A percentile compares a stretch with the other conserved stretches of the same genome.
Conservation (phyloP, 2,113 vertebrate genomes). For the Lophochroa leadbeateri region DNA sequence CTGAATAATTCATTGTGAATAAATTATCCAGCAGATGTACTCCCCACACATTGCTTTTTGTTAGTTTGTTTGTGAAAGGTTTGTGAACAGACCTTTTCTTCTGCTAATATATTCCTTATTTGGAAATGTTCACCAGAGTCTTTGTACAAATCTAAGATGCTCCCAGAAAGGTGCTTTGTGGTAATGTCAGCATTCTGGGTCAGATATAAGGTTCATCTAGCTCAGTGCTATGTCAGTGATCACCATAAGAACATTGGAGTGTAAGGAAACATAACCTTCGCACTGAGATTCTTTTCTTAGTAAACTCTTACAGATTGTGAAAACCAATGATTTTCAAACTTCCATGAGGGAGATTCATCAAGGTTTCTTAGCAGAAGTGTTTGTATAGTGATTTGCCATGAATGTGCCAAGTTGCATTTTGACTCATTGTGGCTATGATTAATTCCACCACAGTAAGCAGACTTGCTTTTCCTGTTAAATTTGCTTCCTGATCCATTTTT, state of each 20-base stretch:
- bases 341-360: background rate
- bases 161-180: background rate
- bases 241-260: background rate
- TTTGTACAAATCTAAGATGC: background rate
- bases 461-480: background rate
- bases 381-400: background rate
- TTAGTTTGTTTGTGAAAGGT: conserved; percentile 49
- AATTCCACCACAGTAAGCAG: background rate
- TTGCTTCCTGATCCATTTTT: background rate
- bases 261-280: background rate
- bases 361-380: background rate
- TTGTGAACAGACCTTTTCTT: conserved; percentile 41
- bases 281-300: background rate
- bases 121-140: background rate
- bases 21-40: conserved; percentile 54
- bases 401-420: background rate
- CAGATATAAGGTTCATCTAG: background rate
- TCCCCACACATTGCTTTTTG: conserved; percentile 31
- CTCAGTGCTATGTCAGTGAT: background rate
- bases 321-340: background rate
- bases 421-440: background rate
- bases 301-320: background rate
- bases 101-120: conserved; percentile 13
- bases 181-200: background rate
- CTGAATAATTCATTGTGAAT: conserved; percentile 63